Evolutionary conservation across 2,888 invertebrate genomes (phyloP), one percentile per base, ranked within the genome.

Genomic region (Lasioglossum calceatum): DNA sequence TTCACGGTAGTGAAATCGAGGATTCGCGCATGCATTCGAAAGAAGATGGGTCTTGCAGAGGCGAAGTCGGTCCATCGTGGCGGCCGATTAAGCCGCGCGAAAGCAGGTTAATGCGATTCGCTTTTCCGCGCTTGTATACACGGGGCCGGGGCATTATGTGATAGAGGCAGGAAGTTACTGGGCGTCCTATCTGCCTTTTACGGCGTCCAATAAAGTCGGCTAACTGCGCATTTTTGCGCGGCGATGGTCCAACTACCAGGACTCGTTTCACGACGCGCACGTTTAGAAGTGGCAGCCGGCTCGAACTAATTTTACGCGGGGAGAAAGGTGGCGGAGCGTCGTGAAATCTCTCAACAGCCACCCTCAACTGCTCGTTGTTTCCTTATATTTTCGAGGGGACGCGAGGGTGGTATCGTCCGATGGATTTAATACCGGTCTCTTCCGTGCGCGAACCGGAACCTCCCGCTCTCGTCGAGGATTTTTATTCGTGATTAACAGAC

Each of bases 91-190:
- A 84, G 77, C 79, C 58, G 79, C 74, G 80, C 83, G 85, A 87
- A 89, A 90, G 64, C 85, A 86, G 88, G 90, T 89, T 89, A 89
- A 90, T 88, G 88, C 83, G 83, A 90, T 89, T 88, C 88, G 84
- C 84, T 67, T 84, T 84, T 84, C 79, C 75, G 75, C 50, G 75
- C 39, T 36, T 23, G 23, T 12, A 70, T 74, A 32, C 70, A 70
- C 61, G 50, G 42, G 64, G 75, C 72, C 27, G 83, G 44, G 79
- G 72, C 72, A 79, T 84, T 84, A 84, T 79, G 79, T 14, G 85
- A 67, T 67, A 36, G 36, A 36, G 67, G 27, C 58, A 61, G 50
- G 42, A 78, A 88, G 86, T 87, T 88, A 73, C 81, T 75, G 79
- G 81, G 82, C 82, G 88, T 82, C 85, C 88, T 77, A 86, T 73